Evolutionary conservation across 2,113 vertebrate genomes (phyloP), one percentile per base, ranked within the genome.

Genomic region (Poicephalus gulielmi): DNA sequence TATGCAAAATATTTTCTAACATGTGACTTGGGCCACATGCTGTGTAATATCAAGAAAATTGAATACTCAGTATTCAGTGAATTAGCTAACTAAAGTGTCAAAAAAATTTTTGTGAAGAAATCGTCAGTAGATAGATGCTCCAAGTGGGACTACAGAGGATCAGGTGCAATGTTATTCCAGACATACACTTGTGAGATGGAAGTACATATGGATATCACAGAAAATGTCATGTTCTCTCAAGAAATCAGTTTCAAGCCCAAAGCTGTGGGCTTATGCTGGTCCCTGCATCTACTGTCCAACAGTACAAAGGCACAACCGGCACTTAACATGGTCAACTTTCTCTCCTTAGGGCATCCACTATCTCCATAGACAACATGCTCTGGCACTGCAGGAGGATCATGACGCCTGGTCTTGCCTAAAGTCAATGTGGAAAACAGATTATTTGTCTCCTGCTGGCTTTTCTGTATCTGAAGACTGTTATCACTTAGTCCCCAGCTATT

Each of bases 361-460:
- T 10, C 47, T 88, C 30, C 27, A 25, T 4, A 28, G 49, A 49
- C 6, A 74, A 30, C 6, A 3, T 6, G 4, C 1, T 67, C 10
- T 0, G 0, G 6, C 3, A 1, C 22, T 49, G 24, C 25, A 83
- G 16, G 10, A 82, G 23, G 7, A 31, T 76, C 3, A 0, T 76
- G 27, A 33, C 0, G 1, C 23, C 41, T 63, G 15, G 17, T 75
- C 12, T 2, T 33, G 7, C 31, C 20, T 88, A 46, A 90, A 80
- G 17, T 2, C 23, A 46, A 3, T 10, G 5, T 13, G 23, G 12
- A 69, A 91, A 86, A 71, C 0, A 49, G 6, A 37, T 41, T 37
- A 39, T 82, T 81, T 5, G 11, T 14, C 7, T 75, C 17, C 13
- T 79, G 4, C 1, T 71, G 19, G 0, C 2, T 84, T 83, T 89